Evolutionary conservation across 1,140 invertebrate genomes (phyloP).

Genomic region (Harpegnathos saltator): DNA sequence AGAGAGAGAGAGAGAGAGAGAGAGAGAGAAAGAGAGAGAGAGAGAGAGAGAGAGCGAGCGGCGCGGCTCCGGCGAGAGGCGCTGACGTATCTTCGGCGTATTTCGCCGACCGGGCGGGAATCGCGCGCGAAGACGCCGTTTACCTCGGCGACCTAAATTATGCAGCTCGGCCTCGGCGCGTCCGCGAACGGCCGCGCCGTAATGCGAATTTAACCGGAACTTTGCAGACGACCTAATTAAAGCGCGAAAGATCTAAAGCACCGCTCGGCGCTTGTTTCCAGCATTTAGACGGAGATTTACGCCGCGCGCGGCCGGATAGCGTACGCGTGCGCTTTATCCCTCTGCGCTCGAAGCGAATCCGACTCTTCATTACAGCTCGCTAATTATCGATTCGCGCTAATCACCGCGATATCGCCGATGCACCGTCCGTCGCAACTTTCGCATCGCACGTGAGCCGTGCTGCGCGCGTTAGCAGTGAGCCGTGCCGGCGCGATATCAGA

Average conservation of each 20-base stretch:
- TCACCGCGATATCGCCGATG: neutral
- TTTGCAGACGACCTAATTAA: conserved; percentile 55
- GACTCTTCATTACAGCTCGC: conserved; percentile 14
- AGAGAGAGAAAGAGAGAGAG: too few relatives aligned
- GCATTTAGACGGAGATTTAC: conserved; percentile 37
- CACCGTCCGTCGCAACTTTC: too few relatives aligned
- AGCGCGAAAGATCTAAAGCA: conserved; percentile 42
- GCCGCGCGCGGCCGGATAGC: neutral
- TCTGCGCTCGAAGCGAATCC: neutral
- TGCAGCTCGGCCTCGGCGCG: conserved; percentile 28
- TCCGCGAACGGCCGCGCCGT: conserved; percentile 12
- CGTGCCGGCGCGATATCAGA: neutral
- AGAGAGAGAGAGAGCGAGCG: too few relatives aligned
- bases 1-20: too few relatives aligned
- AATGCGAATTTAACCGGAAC: conserved; percentile 55
- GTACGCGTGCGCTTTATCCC: neutral
- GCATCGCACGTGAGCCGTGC: too few relatives aligned
- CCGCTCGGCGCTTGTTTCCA: neutral
- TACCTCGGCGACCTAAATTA: conserved; percentile 52
- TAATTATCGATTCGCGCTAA: too few relatives aligned
- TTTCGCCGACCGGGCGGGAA: conserved; percentile 26
- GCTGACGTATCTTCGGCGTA: conserved; percentile 15
- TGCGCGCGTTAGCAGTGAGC: too few relatives aligned
- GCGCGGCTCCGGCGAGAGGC: too few relatives aligned
- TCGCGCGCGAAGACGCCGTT: conserved; percentile 39